A percentile compares a stretch with the other conserved stretches of the same genome.
Evolutionary conservation across 2,888 invertebrate genomes (phyloP).

Genomic region (Synergus japonicus): DNA sequence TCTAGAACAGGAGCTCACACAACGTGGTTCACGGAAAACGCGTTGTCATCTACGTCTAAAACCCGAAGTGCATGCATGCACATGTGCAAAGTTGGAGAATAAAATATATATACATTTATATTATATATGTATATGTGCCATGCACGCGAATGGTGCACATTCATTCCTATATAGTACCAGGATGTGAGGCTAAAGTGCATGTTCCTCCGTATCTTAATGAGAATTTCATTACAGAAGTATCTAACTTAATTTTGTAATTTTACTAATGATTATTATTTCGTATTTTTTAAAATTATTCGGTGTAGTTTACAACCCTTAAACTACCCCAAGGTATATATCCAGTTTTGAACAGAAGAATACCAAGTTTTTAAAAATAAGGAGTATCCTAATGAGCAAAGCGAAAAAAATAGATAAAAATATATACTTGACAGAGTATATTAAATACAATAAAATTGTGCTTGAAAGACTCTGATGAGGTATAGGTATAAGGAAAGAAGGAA

Average conservation of each 20-base stretch:
- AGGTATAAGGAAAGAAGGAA: constrained; percentile 16
- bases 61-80: constrained; percentile 18
- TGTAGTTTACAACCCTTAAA: too few relatives aligned
- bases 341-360: too few relatives aligned
- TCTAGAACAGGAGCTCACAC: constrained; percentile 32
- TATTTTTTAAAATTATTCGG: too few relatives aligned
- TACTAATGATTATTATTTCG: background rate
- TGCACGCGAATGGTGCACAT: constrained; percentile 2
- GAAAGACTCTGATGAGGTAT: background rate
- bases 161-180: constrained; percentile 16
- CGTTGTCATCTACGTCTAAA: constrained; percentile 31
- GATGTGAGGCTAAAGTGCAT: constrained; percentile 34
- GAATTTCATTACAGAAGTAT: constrained; percentile 2
- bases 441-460: background rate
- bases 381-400: background rate
- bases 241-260: background rate
- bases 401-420: background rate
- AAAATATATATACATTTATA: constrained; percentile 7
- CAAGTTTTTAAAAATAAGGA: too few relatives aligned
- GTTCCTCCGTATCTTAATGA: constrained; percentile 13
- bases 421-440: background rate
- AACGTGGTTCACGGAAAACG: constrained; percentile 27
- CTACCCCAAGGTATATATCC: too few relatives aligned
- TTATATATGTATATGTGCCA: too few relatives aligned
- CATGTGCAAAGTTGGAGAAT: constrained; percentile 15